A percentile compares a stretch with the other conserved stretches of the same genome.
Conservation (phyloP, 2,113 vertebrate genomes). For the Recurvirostra avosetta region DNA sequence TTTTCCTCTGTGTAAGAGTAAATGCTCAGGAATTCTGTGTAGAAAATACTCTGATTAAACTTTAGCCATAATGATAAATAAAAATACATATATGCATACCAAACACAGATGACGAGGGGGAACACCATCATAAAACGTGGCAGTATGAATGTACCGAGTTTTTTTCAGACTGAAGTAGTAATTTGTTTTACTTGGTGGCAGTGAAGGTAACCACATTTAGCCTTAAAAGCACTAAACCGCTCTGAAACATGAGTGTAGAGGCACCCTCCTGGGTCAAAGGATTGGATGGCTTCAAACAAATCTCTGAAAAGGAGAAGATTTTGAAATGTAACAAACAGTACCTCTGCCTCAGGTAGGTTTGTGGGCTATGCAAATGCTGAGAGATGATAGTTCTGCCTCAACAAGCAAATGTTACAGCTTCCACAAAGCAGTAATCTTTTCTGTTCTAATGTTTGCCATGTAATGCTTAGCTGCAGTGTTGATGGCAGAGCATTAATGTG, state of each 20-base stretch:
- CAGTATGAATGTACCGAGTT: background rate
- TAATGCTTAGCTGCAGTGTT: background rate
- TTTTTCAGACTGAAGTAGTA: background rate
- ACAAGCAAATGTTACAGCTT: background rate
- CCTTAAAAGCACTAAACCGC: background rate
- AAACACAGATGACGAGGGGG: background rate
- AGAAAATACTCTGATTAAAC: background rate
- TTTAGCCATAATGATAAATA: background rate
- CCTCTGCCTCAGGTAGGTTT: background rate
- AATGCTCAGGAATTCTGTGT: background rate
- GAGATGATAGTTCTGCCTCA: background rate
- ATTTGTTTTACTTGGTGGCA: background rate
- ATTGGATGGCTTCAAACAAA: background rate
- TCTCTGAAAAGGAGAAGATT: background rate
- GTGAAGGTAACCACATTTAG: background rate
- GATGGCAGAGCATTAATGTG: background rate
- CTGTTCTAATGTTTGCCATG: background rate
- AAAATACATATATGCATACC: background rate
- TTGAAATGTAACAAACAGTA: background rate
- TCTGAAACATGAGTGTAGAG: background rate
- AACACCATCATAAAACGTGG: background rate
- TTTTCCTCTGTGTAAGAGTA: background rate
- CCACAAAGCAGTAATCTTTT: background rate
- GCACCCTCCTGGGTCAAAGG: background rate
- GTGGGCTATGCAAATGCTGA: background rate